Conservation (phyloP, 2,113 vertebrate species). For the Atlantisia rogersi region DNA sequence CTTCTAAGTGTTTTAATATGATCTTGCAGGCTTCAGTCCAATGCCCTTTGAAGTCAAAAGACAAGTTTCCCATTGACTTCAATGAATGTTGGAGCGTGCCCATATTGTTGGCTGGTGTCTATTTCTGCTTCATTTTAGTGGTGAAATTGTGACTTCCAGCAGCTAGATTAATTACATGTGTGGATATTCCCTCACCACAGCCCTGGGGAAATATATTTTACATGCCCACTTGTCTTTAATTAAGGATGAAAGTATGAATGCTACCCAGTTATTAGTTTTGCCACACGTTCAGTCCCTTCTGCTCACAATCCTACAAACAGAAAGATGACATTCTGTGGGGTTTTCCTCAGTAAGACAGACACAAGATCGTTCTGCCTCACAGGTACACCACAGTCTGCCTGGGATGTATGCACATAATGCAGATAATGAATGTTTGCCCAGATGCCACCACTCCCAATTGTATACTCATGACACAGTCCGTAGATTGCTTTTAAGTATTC, state of each 20-base stretch:
- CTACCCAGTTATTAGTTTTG: constrained; percentile 13
- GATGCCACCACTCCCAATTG: background rate
- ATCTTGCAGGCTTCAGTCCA: background rate
- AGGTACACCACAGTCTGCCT: background rate
- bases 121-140: constrained; percentile 7
- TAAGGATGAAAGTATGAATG: constrained; percentile 20
- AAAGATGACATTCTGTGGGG: background rate
- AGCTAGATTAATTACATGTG: constrained; percentile 43
- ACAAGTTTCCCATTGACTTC: background rate
- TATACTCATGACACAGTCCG: background rate
- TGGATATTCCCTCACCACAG: background rate
- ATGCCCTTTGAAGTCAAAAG: constrained; percentile 23
- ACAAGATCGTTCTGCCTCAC: background rate
- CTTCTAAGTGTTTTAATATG: background rate
- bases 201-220: constrained; percentile 33
- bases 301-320: background rate
- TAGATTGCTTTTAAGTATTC: background rate
- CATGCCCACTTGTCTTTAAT: constrained; percentile 39
- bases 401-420: background rate
- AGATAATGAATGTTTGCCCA: background rate
- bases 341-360: background rate
- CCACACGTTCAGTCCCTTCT: constrained; percentile 20
- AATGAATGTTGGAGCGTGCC: background rate
- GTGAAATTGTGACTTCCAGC: constrained; percentile 39
- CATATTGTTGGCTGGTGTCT: background rate